Evolutionary conservation across 1,140 invertebrate species (phyloP).

Genomic region (Microplitis mediator): DNA sequence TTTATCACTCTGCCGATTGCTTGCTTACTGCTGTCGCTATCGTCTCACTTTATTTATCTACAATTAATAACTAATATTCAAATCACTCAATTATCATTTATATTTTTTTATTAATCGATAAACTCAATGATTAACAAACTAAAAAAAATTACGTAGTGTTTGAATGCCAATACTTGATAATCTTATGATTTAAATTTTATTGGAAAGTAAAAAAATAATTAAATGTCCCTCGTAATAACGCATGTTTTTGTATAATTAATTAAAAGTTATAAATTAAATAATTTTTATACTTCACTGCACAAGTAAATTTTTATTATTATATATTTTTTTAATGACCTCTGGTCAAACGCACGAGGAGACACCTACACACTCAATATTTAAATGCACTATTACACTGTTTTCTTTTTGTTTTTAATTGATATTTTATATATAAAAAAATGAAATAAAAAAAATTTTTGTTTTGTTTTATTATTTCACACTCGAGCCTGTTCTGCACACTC

Average conservation of each 20-base stretch:
- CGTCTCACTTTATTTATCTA: constrained; percentile 19
- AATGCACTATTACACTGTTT: constrained; percentile 20
- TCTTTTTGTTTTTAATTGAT: background rate
- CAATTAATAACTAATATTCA: background rate
- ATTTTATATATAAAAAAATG: background rate
- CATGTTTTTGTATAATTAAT: background rate
- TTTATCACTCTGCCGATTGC: background rate
- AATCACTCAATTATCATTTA: no score
- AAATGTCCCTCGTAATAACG: background rate
- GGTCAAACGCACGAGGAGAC: constrained; percentile 28
- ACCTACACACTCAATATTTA: constrained; percentile 30
- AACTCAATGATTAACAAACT: no score
- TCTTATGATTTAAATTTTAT: no score
- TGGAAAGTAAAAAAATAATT: no score
- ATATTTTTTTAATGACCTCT: background rate
- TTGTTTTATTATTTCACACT: constrained; percentile 31
- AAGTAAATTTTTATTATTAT: background rate
- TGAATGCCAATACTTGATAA: background rate
- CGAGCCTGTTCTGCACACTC: constrained; percentile 45
- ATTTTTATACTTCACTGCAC: background rate
- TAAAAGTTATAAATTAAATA: background rate
- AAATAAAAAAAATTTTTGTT: background rate
- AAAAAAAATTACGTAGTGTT: background rate
- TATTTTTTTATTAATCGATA: no score
- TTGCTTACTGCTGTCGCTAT: constrained; percentile 29